Conservation (phyloP, 2,797 vertebrate species). For the Xenentodon cancila region DNA sequence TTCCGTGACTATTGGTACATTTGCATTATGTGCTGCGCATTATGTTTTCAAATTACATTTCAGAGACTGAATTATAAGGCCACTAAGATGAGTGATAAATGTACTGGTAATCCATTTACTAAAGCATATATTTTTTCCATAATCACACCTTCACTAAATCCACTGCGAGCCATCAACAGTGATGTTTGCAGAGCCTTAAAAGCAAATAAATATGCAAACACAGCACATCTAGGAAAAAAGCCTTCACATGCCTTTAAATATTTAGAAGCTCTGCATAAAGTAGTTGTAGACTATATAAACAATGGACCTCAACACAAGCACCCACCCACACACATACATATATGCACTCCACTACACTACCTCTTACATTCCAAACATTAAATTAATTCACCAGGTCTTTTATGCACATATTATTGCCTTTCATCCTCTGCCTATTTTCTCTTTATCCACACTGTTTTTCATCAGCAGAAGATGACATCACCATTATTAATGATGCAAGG, state of each 20-base stretch:
- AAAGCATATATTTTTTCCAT: constrained; percentile 45
- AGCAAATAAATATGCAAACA: constrained; percentile 75
- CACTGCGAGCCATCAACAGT: constrained; percentile 49
- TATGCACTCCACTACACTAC: neutral
- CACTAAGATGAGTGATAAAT: constrained; percentile 63
- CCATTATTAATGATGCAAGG: constrained; percentile 34
- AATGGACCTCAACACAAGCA: constrained; percentile 22
- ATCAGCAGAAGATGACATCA: constrained; percentile 23
- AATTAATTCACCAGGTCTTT: constrained; percentile 6
- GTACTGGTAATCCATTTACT: constrained; percentile 57
- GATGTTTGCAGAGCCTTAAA: constrained; percentile 59
- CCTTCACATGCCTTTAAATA: constrained; percentile 69
- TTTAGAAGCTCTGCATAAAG: constrained; percentile 63
- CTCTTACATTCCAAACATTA: constrained; percentile 15
- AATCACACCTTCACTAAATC: constrained; percentile 66
- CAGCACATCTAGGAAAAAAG: constrained; percentile 49
- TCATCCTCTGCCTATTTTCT: constrained; percentile 10
- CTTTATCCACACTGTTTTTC: constrained; percentile 22
- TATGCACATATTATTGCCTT: neutral
- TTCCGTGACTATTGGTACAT: constrained; percentile 21
- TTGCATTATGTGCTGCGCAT: constrained; percentile 53
- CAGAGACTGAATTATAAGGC: constrained; percentile 45
- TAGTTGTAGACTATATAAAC: constrained; percentile 49
- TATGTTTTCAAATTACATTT: constrained; percentile 56
- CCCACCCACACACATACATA: neutral